Conservation (phyloP, 2,113 vertebrate species). For the Callipepla californica region DNA sequence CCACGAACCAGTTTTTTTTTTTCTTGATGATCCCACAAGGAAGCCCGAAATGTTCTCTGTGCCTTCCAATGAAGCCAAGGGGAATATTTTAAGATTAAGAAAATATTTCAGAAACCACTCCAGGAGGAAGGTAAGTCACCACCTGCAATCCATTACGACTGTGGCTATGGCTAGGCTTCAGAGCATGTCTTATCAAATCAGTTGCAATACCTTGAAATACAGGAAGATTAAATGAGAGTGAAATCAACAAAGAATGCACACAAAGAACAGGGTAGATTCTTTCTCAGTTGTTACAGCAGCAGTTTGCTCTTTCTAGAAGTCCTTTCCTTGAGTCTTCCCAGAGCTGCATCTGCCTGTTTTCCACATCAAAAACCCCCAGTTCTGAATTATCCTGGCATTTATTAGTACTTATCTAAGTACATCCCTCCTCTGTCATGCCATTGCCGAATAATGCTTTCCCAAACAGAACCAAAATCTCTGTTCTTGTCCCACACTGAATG, state of each 20-base stretch:
- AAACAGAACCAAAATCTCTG: not conserved
- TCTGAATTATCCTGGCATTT: not conserved
- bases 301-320: not conserved
- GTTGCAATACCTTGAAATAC: conserved; percentile 20
- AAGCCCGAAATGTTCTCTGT: conserved; percentile 28
- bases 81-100: conserved; percentile 22
- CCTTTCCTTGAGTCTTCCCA: not conserved
- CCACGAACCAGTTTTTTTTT: not conserved
- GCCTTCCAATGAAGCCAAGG: not conserved
- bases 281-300: conserved; percentile 3
- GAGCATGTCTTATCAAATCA: conserved; percentile 12
- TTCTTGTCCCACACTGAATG: not conserved
- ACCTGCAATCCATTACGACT: conserved; percentile 22
- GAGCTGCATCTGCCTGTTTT: not conserved
- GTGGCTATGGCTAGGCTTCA: conserved; percentile 27
- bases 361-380: not conserved
- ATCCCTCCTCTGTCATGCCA: not conserved
- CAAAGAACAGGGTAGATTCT: not conserved
- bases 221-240: conserved; percentile 14
- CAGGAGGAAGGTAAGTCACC: conserved; percentile 22
- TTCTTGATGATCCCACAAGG: not conserved
- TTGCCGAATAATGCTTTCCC: not conserved
- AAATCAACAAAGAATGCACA: not conserved
- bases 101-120: conserved; percentile 8
- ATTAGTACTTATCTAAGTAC: not conserved